phyloP scores from a whole-genome alignment of 2,888 invertebrate species.

The Pomacea canaliculata region DNA sequence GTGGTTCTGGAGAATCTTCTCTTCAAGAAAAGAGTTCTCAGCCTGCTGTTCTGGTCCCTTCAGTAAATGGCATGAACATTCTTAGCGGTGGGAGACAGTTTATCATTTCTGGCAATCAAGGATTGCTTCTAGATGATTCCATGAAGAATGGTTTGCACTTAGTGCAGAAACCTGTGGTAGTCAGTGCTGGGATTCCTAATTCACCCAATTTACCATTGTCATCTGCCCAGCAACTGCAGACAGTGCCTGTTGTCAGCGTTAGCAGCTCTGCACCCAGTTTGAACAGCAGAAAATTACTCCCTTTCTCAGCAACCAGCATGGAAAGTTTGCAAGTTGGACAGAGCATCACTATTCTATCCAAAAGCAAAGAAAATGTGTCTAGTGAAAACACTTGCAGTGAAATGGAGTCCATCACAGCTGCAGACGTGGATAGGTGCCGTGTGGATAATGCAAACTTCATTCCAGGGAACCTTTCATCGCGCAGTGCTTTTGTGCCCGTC shows the following conservation, averaged over 20 bases:
- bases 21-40: background rate
- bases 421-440: constrained; percentile 2
- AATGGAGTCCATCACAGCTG: constrained; percentile 1
- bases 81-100: constrained; percentile 10
- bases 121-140: constrained; percentile 7
- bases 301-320: background rate
- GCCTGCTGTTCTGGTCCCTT: constrained; percentile 1
- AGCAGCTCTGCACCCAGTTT: background rate
- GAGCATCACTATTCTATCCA: constrained; percentile 1
- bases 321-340: background rate
- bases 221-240: background rate
- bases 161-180: constrained; percentile 14
- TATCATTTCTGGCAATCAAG: constrained; percentile 13
- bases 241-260: background rate
- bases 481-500: constrained; percentile 64
- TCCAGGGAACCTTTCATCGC: constrained; percentile 35
- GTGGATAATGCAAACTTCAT: constrained; percentile 7
- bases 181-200: background rate
- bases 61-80: constrained; percentile 14
- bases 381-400: background rate
- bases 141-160: constrained; percentile 10
- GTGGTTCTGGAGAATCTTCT: background rate
- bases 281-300: background rate
- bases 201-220: background rate
- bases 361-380: background rate